Base-by-base conservation (phyloP, 2,113 vertebrate genomes). In the Callopanchax toddi region DNA sequence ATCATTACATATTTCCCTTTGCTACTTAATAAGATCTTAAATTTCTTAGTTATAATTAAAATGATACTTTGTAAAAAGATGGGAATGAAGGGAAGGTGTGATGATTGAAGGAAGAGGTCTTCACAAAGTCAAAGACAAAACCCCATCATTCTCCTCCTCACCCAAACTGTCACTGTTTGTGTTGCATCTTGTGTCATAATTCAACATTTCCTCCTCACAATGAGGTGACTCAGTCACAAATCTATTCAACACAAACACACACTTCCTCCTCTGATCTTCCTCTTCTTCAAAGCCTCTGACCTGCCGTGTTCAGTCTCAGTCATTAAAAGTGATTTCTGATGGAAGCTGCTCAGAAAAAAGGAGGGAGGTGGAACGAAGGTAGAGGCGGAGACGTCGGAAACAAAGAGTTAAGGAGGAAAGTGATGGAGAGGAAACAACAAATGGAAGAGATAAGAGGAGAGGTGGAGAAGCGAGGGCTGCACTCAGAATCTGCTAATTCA, bases 401-500 rank as follows among this genome's bases (percentile, higher is more conserved):
- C 53, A 42, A 52, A 16, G 21, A 36, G 16, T 39, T 20, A 44
- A 45, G 25, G 56, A 39, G 26, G 20, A 37, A 45, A 16, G 25
- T 11, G 44, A 53, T 5, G 5, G 46, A 42, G 34, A n/a, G n/a
- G n/a, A n/a, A n/a, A n/a, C n/a, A n/a, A n/a, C n/a, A n/a, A n/a
- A n/a, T n/a, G n/a, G n/a, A n/a, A n/a, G n/a, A n/a, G n/a, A 17
- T 4, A 12, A 70, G 39, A 40, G 9, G 53, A 67, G 11, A 12
- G 29, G 26, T 16, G 48, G 48, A 37, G 62, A 69, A 36, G 34
- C 53, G 26, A 73, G 25, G 34, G 42, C 58, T 54, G 23, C 39
- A 6, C 56, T 85, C 57, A 83, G 75, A 84, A 82, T 82, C 49
- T 63, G 46, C 78, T 82, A 86, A 87, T 83, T 83, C 69, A 60